Base-by-base conservation (phyloP, 2,113 vertebrate genomes). In the Labeo rohita region DNA sequence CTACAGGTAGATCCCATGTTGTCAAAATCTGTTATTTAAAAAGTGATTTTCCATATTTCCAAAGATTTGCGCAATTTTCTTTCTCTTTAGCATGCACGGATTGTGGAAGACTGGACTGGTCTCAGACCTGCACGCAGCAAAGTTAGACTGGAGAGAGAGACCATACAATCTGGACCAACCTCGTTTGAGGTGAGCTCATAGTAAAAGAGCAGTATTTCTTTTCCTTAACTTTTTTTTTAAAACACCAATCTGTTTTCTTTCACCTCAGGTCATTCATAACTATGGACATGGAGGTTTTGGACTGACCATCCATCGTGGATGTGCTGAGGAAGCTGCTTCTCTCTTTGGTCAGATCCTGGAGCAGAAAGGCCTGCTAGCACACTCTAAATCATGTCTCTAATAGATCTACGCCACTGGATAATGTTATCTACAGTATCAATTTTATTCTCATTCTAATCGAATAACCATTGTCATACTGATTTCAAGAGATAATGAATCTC, bases 281-380 rank as follows among this genome's bases (percentile, higher is more conserved):
- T 99, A 99, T 0, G 98, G 98, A 6, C 98, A 99, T 0, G 96
- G 97, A 0, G 98, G 98, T 0, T 99, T 94, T 0, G 97, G 98
- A 4, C 92, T 99, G 89, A 99, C 98, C 80, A 97, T 97, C 90
- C 97, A 98, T 93, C 90, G 97, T 93, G 98, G 98, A 83, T 99
- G 98, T 79, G 97, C 98, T 39, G 86, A 95, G 93, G 97, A 98
- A 52, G 96, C 92, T 0, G 95, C 96, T 0, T 92, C 92, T 79
- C 93, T 99, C 39, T 94, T 98, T 0, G 96, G 96, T 23, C 91
- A 91, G 91, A 91, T 99, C 23, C 85, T 97, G 9, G 92, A 95
- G 87, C 94, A 96, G 91, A 95, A 87, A 87, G 80, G 90, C 80
- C 59, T 86, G 84, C 66, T 49, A 50, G n/a, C 36, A 59, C 75